Conservation (phyloP, 2,888 invertebrate species). For the Cephus rjabovi region DNA sequence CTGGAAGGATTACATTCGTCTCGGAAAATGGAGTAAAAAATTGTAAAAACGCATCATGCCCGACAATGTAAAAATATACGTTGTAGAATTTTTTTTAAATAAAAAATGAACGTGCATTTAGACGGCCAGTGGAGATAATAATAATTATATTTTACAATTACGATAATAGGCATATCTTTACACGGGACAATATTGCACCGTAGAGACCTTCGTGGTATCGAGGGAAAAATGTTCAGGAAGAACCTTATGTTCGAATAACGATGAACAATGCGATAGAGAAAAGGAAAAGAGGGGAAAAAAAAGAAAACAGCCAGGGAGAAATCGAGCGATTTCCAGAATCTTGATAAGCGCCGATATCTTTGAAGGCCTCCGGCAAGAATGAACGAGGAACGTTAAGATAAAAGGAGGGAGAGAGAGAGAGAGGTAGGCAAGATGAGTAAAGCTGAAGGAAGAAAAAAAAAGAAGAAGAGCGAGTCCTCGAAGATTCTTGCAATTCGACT, state of each 20-base stretch:
- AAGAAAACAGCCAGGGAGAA: constrained; percentile 8
- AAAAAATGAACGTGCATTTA: background rate
- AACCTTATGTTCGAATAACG: background rate
- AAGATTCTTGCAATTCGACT: constrained; percentile 1
- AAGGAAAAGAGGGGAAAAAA: constrained; percentile 19
- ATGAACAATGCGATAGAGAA: constrained; percentile 10
- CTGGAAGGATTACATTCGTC: background rate
- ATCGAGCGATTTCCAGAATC: background rate
- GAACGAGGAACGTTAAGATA: constrained; percentile 9
- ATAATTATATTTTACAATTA: background rate
- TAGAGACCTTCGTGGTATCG: background rate
- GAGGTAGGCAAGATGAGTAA: constrained; percentile 20
- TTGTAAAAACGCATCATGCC: background rate
- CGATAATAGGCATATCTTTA: background rate
- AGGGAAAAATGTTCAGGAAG: background rate
- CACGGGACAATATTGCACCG: background rate
- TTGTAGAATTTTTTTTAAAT: background rate
- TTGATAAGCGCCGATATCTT: constrained; percentile 10
- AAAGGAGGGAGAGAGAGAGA: constrained; percentile 3
- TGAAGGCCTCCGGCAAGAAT: constrained; percentile 14
- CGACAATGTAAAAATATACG: background rate
- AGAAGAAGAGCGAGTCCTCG: constrained; percentile 10
- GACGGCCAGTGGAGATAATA: background rate
- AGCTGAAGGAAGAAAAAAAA: constrained; percentile 10
- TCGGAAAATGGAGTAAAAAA: background rate